Conservation (phyloP, 2,113 vertebrate genomes). For the Psittacula cyanocephala region DNA sequence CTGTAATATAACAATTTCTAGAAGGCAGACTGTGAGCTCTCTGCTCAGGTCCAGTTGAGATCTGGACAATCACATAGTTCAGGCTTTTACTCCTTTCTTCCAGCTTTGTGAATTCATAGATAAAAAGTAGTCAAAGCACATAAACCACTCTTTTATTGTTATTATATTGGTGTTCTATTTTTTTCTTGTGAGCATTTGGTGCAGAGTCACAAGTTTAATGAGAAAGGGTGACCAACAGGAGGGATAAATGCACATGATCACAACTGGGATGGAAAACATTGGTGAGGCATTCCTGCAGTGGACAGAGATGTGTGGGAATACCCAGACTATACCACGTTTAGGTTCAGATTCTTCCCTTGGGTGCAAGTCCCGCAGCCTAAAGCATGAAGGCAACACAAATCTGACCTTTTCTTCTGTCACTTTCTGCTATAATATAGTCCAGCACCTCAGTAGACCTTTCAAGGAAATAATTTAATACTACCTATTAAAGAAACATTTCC, state of each 20-base stretch:
- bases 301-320: background rate
- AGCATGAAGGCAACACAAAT: background rate
- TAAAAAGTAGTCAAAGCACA: background rate
- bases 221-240: background rate
- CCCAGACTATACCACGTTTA: background rate
- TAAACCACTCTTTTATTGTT: background rate
- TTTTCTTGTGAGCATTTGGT: fast-evolving
- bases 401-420: background rate
- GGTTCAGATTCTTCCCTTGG: background rate
- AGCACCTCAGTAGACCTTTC: background rate
- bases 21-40: background rate
- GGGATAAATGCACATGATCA: background rate
- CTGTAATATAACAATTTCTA: background rate
- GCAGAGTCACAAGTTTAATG: background rate
- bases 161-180: background rate
- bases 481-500: background rate
- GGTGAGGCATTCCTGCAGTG: background rate
- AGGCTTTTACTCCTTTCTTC: background rate
- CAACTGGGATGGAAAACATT: background rate
- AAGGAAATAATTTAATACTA: background rate
- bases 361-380: background rate
- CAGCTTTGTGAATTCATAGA: background rate
- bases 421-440: background rate
- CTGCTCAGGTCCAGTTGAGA: background rate
- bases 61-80: background rate